Conservation (phyloP, 1,140 invertebrate genomes). For the Drosophila sturtevanti region DNA sequence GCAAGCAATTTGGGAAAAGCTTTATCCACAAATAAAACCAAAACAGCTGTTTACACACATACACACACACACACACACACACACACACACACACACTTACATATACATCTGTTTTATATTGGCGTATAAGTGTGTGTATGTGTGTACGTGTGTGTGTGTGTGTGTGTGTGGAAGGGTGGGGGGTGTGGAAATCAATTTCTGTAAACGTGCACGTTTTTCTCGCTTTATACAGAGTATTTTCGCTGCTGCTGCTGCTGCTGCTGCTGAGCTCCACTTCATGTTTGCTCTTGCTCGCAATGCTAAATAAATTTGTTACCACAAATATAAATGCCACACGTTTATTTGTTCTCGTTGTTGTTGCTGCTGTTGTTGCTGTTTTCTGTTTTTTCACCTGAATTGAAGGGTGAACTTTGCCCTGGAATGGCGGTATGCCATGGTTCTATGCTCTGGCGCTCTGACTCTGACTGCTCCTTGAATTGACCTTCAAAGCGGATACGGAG, state of each 20-base stretch:
- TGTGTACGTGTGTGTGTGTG: neutral
- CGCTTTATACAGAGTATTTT: neutral
- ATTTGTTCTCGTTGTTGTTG: slow-evolving; percentile 43
- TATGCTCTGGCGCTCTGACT: neutral
- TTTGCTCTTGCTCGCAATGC: slow-evolving; percentile 32
- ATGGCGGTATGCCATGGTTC: neutral
- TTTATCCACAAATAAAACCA: slow-evolving; percentile 39
- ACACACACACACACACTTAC: neutral
- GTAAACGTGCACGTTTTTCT: slow-evolving; percentile 45
- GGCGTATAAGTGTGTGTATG: neutral
- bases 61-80: neutral
- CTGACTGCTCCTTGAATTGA: slow-evolving; percentile 58
- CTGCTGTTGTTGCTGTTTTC: neutral
- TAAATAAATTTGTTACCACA: slow-evolving; percentile 74
- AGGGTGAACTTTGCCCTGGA: slow-evolving; percentile 9
- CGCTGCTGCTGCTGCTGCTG: too few relatives aligned
- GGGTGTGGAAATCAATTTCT: slow-evolving; percentile 62
- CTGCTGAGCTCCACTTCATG: neutral
- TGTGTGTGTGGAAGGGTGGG: slow-evolving; percentile 10
- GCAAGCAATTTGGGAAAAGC: slow-evolving; percentile 50
- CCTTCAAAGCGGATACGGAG: slow-evolving; percentile 45
- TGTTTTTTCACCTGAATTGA: slow-evolving; percentile 29
- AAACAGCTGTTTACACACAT: slow-evolving; percentile 38
- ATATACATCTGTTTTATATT: too few relatives aligned
- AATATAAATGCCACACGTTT: slow-evolving; percentile 77